Percentiles rank a stretch among this genome's conserved stretches.
These are phyloP conservation scores for Pyrrhia umbra DNA, from an alignment of 2,888 invertebrate species.

Conservation along the genomic window DNA sequence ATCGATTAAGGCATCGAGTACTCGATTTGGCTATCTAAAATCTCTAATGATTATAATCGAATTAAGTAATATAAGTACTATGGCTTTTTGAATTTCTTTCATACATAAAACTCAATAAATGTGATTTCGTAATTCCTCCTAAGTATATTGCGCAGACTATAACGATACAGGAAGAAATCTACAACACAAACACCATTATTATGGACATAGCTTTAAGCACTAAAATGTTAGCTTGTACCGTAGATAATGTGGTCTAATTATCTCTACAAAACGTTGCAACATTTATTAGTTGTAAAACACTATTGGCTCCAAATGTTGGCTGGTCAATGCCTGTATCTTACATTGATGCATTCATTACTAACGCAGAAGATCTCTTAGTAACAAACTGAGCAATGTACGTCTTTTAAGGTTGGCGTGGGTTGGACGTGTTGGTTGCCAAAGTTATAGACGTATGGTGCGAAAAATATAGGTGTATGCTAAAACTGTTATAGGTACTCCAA, in stretches of 20 bases:
- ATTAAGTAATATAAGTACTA: neutral
- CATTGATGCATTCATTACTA: neutral
- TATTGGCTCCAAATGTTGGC: constrained; percentile 10
- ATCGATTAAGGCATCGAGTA: constrained; percentile 25
- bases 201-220: constrained; percentile 37
- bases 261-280: constrained; percentile 24
- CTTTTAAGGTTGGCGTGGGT: neutral
- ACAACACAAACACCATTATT: constrained; percentile 13
- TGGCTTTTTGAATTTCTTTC: too few species aligned
- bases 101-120: neutral
- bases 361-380: neutral
- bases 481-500: too few species aligned
- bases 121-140: constrained; percentile 1
- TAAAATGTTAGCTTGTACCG: constrained; percentile 14
- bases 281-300: constrained; percentile 2
- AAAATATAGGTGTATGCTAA: neutral
- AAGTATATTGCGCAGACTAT: constrained; percentile 20
- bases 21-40: constrained; percentile 50
- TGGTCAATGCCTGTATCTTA: neutral
- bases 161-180: constrained; percentile 36
- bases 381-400: neutral
- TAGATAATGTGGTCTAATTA: constrained; percentile 39
- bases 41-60: constrained; percentile 33
- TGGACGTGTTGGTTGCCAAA: neutral
- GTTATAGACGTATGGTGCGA: neutral